phyloP scores from a whole-genome alignment of 2,113 vertebrate species.

The Holacanthus passer region DNA sequence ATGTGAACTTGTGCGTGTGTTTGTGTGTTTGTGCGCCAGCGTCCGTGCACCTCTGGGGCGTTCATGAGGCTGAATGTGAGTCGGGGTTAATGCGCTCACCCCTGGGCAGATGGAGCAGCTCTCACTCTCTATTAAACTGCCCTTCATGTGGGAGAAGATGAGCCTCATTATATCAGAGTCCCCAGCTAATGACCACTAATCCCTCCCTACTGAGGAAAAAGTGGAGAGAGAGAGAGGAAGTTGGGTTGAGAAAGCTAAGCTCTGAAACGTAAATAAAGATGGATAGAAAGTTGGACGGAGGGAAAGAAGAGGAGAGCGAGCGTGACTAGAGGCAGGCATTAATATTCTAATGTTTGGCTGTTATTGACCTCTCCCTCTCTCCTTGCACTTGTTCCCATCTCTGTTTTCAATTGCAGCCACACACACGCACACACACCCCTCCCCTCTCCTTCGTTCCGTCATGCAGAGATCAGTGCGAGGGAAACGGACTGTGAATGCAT shows the following conservation, averaged over 20 bases:
- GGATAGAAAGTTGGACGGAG: conserved; percentile 41
- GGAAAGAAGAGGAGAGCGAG: conserved; percentile 6
- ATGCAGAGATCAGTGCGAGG: conserved; percentile 60
- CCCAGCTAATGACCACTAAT: conserved; percentile 73
- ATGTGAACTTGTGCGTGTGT: conserved; percentile 7
- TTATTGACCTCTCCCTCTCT: conserved; percentile 58
- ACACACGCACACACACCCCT: conserved; percentile 1
- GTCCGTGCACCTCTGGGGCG: conserved; percentile 22
- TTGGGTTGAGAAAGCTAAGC: conserved; percentile 28
- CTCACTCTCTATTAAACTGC: conserved; percentile 74
- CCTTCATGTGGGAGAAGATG: conserved; percentile 74
- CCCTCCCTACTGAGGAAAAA: conserved; percentile 59
- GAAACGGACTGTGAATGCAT: conserved; percentile 76
- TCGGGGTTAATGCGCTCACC: conserved; percentile 69
- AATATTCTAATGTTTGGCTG: conserved; percentile 61
- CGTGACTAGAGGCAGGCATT: conserved; percentile 38
- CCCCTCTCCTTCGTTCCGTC: conserved; percentile 42
- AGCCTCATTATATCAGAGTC: conserved; percentile 75
- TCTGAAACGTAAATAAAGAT: conserved; percentile 39
- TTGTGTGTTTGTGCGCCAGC: conserved; percentile 21
- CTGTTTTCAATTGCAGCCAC: conserved; percentile 17
- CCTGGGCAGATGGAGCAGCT: conserved; percentile 43
- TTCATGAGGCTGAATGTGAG: conserved; percentile 49
- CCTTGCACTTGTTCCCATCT: conserved; percentile 8
- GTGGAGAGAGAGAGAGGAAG: conserved; percentile 41